phyloP scores from a whole-genome alignment of 2,888 invertebrate species.

The Pimpla rufipes region DNA sequence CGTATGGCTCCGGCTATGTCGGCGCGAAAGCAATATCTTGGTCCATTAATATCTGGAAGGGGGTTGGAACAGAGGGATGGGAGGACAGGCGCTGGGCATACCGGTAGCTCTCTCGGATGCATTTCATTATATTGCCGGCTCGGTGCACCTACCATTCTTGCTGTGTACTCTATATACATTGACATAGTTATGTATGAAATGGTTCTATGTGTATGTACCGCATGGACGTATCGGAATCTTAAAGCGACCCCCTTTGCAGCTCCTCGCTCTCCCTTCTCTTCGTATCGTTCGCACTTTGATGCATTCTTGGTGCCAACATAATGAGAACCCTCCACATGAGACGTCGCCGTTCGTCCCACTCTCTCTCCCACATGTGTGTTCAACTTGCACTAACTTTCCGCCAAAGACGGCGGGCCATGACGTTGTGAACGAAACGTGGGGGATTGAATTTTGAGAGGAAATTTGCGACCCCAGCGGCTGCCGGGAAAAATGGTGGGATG shows the following conservation, averaged over 20 bases:
- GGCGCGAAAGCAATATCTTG: constrained; percentile 81
- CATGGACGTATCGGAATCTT: neutral
- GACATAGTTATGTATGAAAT: constrained; percentile 42
- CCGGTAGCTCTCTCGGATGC: constrained; percentile 71
- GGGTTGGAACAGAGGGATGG: constrained; percentile 47
- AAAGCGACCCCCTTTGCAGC: constrained; percentile 44
- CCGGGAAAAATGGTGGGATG: neutral
- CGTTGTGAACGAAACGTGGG: constrained; percentile 24
- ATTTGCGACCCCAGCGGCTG: constrained; percentile 7
- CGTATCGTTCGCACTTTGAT: constrained; percentile 8
- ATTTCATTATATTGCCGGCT: constrained; percentile 75
- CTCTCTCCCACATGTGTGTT: neutral
- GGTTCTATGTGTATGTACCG: constrained; percentile 58
- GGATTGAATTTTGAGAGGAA: constrained; percentile 40
- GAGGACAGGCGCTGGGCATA: constrained; percentile 20
- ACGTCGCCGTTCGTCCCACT: constrained; percentile 63
- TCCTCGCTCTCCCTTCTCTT: constrained; percentile 6
- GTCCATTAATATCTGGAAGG: constrained; percentile 82
- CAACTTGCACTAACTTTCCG: constrained; percentile 39
- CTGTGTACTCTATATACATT: constrained; percentile 50
- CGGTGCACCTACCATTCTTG: constrained; percentile 38
- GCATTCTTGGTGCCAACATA: constrained; percentile 17
- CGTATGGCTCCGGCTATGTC: constrained; percentile 62
- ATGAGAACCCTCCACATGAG: constrained; percentile 34
- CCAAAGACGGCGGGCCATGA: constrained; percentile 16